Evolutionary conservation across 2,113 vertebrate species (phyloP), one percentile per base, ranked within the genome.

Genomic region (Mugil cephalus): DNA sequence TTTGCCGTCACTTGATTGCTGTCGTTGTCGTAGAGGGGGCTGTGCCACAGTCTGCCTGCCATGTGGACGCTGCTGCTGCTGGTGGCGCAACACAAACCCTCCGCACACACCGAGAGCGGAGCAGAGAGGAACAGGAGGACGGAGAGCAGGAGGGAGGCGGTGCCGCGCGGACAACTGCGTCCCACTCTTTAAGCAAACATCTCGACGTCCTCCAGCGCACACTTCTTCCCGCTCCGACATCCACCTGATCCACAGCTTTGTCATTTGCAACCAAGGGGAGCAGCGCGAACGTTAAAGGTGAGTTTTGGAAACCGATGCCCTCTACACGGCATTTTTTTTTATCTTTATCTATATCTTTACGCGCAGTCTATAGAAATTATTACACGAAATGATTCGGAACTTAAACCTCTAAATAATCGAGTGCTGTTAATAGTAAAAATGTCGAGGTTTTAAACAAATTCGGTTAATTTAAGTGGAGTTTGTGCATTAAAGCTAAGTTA

Each of bases 1-100:
- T 91, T 93, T 92, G 92, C 95, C 95, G 95, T 95, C 95, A 94
- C 91, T 93, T 93, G 91, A 95, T 94, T 93, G 87, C 90, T 85
- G 73, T 88, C 87, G 80, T 79, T 91, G 93, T 90, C 76, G 79
- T 93, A 82, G 85, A 85, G 92, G 87, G 93, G 90, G 86, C 87
- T 82, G 87, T 86, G 76, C 90, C 74, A 88, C 92, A 92, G 83
- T 78, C 74, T 84, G 82, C 68, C 88, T 85, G 92, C 93, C 94
- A 93, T 90, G 92, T 91, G 94, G 94, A 91, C 91, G 91, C 69
- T 62, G 69, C 72, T 74, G 72, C 74, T 73, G 71, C 78, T 75
- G 82, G 84, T 91, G 74, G 87, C 43, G 55, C 79, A 64, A 85
- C 88, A 86, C 79, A 80, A 84, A 84, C 83, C 69, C 7, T 75